These are phyloP conservation scores for Paragorgia papillata DNA, from an alignment of 92 coral and sea anemone species.

Conservation along the genomic window DNA sequence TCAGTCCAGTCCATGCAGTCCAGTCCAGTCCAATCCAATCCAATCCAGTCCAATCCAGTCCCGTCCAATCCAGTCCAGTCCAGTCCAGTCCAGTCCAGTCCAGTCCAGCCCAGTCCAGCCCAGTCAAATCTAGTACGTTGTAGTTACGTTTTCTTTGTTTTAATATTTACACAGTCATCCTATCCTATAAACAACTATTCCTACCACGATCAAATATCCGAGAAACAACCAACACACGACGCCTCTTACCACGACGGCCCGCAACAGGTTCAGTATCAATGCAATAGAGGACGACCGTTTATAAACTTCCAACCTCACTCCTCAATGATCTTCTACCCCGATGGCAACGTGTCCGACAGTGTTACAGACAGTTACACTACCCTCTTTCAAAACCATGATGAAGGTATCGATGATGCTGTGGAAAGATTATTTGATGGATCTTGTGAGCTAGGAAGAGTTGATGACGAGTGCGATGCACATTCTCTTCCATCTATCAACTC, in stretches of 20 bases:
- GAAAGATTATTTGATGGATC: constrained; percentile 89
- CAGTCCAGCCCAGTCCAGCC: no score
- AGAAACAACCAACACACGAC: constrained; percentile 2
- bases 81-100: no score
- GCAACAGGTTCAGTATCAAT: not conserved
- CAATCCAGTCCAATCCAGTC: no score
- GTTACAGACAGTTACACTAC: not conserved
- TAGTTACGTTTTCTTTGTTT: not conserved
- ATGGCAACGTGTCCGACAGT: constrained; percentile 25
- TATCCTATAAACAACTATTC: not conserved
- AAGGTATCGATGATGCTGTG: constrained; percentile 81
- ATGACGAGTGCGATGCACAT: constrained; percentile 70
- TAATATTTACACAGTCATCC: not conserved
- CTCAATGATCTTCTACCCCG: constrained; percentile 36
- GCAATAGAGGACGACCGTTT: constrained; percentile 7
- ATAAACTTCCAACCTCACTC: not conserved
- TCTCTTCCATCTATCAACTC: constrained; percentile 92
- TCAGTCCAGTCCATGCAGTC: not conserved
- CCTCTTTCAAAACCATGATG: constrained; percentile 75
- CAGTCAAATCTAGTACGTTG: no score
- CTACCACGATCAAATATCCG: not conserved
- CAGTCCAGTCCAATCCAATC: no score
- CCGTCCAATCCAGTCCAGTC: no score
- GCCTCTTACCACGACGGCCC: not conserved
- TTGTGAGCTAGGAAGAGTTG: constrained; percentile 86